These are phyloP conservation scores for Anseranas semipalmata DNA, from an alignment of 2,113 vertebrate species.

Conservation along the genomic window DNA sequence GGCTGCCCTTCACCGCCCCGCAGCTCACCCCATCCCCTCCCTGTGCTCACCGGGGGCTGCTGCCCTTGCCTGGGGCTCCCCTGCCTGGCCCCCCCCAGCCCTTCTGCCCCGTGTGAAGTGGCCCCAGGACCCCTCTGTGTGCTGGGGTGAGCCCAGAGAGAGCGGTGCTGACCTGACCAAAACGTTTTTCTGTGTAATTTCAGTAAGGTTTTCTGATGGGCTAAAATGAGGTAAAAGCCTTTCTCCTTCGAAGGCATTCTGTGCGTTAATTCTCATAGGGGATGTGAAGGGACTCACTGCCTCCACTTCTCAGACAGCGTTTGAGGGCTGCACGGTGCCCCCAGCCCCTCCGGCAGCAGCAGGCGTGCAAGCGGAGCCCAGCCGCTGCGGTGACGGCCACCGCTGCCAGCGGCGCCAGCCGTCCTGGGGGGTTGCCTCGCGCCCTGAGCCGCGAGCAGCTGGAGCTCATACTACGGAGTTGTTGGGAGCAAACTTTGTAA, in stretches of 20 bases:
- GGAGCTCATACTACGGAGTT: slow-evolving; percentile 34
- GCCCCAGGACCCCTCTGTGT: neutral
- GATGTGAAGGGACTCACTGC: neutral
- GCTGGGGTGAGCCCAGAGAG: too few species aligned
- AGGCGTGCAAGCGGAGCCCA: neutral
- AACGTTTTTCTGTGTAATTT: neutral
- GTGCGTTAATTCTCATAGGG: neutral
- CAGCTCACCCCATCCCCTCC: neutral
- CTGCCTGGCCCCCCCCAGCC: neutral
- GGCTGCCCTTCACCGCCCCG: neutral
- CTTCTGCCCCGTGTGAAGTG: neutral
- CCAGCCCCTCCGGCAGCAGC: neutral
- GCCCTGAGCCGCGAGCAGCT: neutral
- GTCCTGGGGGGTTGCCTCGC: neutral
- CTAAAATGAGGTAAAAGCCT: neutral
- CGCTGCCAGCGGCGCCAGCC: neutral
- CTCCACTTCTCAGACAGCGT: fast-evolving
- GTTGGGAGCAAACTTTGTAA: slow-evolving; percentile 57
- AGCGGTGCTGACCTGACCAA: too few species aligned
- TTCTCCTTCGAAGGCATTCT: neutral
- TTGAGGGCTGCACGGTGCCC: too few species aligned
- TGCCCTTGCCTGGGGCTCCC: neutral
- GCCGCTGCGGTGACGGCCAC: neutral
- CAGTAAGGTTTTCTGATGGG: neutral
- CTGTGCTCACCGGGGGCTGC: neutral